A percentile compares a stretch with the other conserved stretches of the same genome.
Conservation (phyloP, 92 coral and sea anemone genomes). For the Actinernus sp. region DNA sequence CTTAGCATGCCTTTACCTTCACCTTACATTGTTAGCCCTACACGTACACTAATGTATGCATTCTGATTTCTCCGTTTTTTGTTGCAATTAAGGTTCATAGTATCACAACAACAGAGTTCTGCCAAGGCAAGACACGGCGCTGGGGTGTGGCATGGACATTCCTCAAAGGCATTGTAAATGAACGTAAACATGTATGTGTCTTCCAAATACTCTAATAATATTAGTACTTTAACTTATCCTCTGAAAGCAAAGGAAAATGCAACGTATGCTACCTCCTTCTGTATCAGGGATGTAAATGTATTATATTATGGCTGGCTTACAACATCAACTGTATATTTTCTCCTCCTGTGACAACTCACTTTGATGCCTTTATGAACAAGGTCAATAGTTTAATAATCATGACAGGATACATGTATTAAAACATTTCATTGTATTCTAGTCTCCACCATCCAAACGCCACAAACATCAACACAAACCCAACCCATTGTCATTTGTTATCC, state of each 20-base stretch:
- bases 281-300: too few relatives aligned
- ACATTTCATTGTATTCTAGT: constrained; percentile 22
- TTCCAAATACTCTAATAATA: background rate
- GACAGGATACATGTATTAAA: background rate
- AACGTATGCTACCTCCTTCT: too few relatives aligned
- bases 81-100: constrained; percentile 48
- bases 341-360: too few relatives aligned
- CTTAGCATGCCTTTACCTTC: too few relatives aligned
- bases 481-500: constrained; percentile 70
- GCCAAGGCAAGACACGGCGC: constrained; percentile 93
- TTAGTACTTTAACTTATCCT: too few relatives aligned
- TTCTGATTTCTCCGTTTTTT: too few relatives aligned
- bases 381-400: too few relatives aligned
- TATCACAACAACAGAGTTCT: constrained; percentile 82
- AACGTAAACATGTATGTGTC: constrained; percentile 26
- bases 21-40: too few relatives aligned
- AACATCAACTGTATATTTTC: too few relatives aligned
- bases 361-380: too few relatives aligned
- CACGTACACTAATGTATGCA: too few relatives aligned
- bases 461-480: constrained; percentile 73
- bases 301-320: too few relatives aligned
- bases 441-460: constrained; percentile 80
- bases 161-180: constrained; percentile 57
- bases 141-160: constrained; percentile 99
- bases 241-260: background rate